Conservation (phyloP, 2,888 invertebrate genomes). For the Anoplius nigerrimus region DNA sequence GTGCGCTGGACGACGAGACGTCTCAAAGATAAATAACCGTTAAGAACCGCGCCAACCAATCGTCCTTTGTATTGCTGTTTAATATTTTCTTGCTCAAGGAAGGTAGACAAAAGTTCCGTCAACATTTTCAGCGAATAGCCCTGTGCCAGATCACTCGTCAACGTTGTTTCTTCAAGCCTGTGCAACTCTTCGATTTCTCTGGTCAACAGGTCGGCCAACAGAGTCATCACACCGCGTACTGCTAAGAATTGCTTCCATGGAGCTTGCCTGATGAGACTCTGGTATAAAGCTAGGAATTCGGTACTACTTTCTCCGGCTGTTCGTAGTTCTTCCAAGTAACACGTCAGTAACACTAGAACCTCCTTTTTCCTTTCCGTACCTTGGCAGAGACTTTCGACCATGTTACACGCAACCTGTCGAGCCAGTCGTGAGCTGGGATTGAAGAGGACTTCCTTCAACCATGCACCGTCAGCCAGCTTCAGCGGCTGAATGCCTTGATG, state of each 20-base stretch:
- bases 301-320: slow-evolving; percentile 93
- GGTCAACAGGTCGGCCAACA: slow-evolving; percentile 90
- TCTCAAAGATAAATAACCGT: slow-evolving; percentile 93
- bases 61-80: slow-evolving; percentile 93
- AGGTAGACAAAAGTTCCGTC: slow-evolving; percentile 90
- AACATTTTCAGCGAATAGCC: slow-evolving; percentile 94
- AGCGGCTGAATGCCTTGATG: slow-evolving; percentile 78
- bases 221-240: slow-evolving; percentile 88
- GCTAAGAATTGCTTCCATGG: slow-evolving; percentile 97
- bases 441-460: slow-evolving; percentile 95
- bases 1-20: slow-evolving; percentile 96
- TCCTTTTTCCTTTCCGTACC: slow-evolving; percentile 82
- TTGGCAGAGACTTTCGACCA: slow-evolving; percentile 89
- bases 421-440: slow-evolving; percentile 93
- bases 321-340: slow-evolving; percentile 90
- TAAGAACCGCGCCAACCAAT: slow-evolving; percentile 91
- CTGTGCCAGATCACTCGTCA: slow-evolving; percentile 95
- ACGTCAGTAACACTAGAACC: slow-evolving; percentile 90
- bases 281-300: slow-evolving; percentile 92
- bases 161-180: slow-evolving; percentile 91
- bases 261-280: slow-evolving; percentile 87
- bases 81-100: slow-evolving; percentile 91
- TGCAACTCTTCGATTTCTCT: slow-evolving; percentile 93
- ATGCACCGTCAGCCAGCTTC: slow-evolving; percentile 83
- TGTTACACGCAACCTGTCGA: slow-evolving; percentile 91